Evolutionary conservation across 2,888 invertebrate genomes (phyloP), one percentile per base, ranked within the genome.

Genomic region (Campopleginae sp.): DNA sequence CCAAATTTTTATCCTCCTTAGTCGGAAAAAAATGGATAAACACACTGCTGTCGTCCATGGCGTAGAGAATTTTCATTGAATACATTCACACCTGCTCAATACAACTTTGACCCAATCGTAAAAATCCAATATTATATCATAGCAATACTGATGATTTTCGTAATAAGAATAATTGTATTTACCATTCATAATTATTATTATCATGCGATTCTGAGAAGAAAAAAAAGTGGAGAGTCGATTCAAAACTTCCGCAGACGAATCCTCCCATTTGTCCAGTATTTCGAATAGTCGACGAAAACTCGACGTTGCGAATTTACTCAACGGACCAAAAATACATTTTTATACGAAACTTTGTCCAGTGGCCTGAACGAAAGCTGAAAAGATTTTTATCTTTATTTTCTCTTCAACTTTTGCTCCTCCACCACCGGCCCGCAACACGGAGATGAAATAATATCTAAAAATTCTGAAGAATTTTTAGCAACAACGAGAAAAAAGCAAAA

Each of bases 21-120:
- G 48, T 42, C 63, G 63, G 7, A 51, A 42, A 54, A 72, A 10
- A 42, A 61, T 42, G 44, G 14, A 44, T 46, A 72, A 38, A 44
- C 6, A 44, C 19, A 65, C 19, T 48, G 17, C 33, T 48, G 17
- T 54, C 61, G 61, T 81, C 84, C 84, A 85, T 85, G 84, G 81
- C 84, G 81, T 85, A 48, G 58, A 78, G 12, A 74, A 54, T 44
- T 48, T 77, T 44, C 66, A 31, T 66, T n/a, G 71, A 51, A 38
- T 31, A 72, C 66, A 66, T 78, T 72, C 27, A 80, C 54, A 63
- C 71, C 31, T 66, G 82, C 65, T 78, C 78, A 79, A 70, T 75
- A 33, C 70, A 85, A 72, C 85, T 85, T 63, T 31, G 85, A 79
- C 79, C 75, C 76, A 76, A 83, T 83, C 86, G 83, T 83, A 33